These are phyloP conservation scores for Dendronephthya gigantea DNA, from an alignment of 64 coral and sea anemone genomes.

Conservation along the genomic window DNA sequence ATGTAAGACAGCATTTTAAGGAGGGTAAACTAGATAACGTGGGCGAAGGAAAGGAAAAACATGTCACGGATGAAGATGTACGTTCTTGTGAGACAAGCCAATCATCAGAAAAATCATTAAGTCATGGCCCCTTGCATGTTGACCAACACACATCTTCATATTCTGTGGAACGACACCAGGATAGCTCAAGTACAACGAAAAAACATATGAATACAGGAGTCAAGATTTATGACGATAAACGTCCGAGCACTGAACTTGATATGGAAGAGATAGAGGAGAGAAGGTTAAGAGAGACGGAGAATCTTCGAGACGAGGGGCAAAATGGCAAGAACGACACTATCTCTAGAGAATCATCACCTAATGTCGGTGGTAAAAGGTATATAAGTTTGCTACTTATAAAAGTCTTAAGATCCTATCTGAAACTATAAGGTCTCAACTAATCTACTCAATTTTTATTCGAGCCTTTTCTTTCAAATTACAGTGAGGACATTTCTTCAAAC, in stretches of 20 bases:
- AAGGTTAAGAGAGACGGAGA: neutral
- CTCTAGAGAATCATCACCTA: too few relatives aligned
- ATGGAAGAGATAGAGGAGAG: constrained; percentile 2
- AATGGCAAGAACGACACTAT: neutral
- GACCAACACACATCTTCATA: neutral
- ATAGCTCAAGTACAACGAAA: neutral
- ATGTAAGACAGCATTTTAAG: neutral
- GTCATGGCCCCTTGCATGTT: neutral
- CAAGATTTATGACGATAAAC: neutral
- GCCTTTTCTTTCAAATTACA: neutral
- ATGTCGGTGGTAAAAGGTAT: too few relatives aligned
- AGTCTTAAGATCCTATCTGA: too few relatives aligned
- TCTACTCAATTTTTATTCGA: neutral
- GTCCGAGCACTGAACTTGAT: neutral
- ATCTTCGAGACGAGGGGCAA: neutral
- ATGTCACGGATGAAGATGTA: neutral
- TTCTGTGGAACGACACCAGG: neutral
- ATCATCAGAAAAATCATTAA: neutral
- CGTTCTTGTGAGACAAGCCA: neutral
- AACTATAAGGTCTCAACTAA: too few relatives aligned
- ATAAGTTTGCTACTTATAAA: neutral
- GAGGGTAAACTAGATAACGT: neutral
- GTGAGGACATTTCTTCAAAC: neutral
- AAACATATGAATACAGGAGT: neutral
- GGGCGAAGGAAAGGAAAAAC: neutral